Percentiles rank a stretch among this genome's conserved stretches.
These are phyloP conservation scores for Schizotus pectinicornis DNA, from an alignment of 2,888 invertebrate species.

Conservation along the genomic window DNA sequence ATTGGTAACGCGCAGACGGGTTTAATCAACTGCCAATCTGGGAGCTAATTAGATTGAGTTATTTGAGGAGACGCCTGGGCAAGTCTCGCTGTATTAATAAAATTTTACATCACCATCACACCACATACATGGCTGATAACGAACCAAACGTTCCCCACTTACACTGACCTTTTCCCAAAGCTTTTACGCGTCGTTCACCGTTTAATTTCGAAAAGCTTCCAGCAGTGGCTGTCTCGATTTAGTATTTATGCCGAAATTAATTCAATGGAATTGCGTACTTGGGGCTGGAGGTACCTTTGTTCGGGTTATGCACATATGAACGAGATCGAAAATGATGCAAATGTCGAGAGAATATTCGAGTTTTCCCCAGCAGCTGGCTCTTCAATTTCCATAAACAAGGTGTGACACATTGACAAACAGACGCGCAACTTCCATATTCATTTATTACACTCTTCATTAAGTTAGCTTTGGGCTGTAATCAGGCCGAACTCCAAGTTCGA, in stretches of 20 bases:
- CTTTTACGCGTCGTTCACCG: no score
- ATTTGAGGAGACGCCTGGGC: background rate
- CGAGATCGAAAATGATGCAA: constrained; percentile 7
- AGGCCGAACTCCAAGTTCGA: no score
- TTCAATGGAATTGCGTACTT: no score
- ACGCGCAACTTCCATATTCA: constrained; percentile 35
- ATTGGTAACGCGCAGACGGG: constrained; percentile 5
- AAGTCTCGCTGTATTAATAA: background rate
- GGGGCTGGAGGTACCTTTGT: no score
- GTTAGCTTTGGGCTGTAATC: constrained; percentile 1
- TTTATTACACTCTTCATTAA: constrained; percentile 31
- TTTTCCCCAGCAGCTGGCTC: constrained; percentile 36
- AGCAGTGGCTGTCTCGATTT: no score
- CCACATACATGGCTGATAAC: no score
- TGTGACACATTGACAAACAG: constrained; percentile 44
- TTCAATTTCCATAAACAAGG: constrained; percentile 46
- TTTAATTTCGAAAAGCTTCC: no score
- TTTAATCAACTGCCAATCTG: constrained; percentile 5
- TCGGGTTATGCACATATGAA: no score
- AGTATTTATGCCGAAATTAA: no score
- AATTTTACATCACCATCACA: background rate
- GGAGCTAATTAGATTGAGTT: constrained; percentile 1
- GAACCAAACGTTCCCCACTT: no score
- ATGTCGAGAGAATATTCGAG: constrained; percentile 20
- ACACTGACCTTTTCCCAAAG: no score